Base-by-base conservation (phyloP, 35 echinoderm and acorn worm species). In the Amphiura filiformis region DNA sequence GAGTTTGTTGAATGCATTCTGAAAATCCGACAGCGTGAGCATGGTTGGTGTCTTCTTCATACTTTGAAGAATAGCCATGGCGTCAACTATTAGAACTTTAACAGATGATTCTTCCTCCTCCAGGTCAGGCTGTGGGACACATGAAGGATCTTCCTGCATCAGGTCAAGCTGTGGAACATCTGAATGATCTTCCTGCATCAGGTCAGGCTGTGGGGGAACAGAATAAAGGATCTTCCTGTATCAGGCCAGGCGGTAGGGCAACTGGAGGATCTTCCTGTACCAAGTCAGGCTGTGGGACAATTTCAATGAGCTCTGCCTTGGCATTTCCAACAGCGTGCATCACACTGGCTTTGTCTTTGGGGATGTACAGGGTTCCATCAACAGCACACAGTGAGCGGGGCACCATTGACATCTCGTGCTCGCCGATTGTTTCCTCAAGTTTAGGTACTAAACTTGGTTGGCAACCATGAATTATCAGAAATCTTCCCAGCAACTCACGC, bases 311-410 rank as follows among this genome's bases (percentile, higher is more conserved):
- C 1, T 30, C 28, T 70, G 61, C 61, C 61, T 70, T 70, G 61
- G 61, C 9, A 30, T 70, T n/a, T 30, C 26, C 61, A 70, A 70
- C 61, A 13, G 61, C 61, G n/a, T n/a, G 61, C 61, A 70, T 15
- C 61, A 70, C 7, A 70, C 61, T 70, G 61, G 61, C 61, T 70
- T 70, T 85, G 35, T 85, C 83, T 85, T 49, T 85, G 56, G 83
- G 83, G 49, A 85, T 85, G 83, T 85, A 85, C 49, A 85, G 47
- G 9, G 83, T 32, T 17, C 83, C 83, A 85, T 85, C 83, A 31
- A 85, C 83, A 85, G 83, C 57, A 75, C 83, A 85, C 7, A 85
- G 83, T 70, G 83, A 85, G 47, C 83, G 83, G 57, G 83, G 83
- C 14, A 85, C 42, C 49, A 85, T 75, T 85, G 83, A 85, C 83